phyloP scores from a whole-genome alignment of 2,888 invertebrate genomes.

The Coenonympha arcania region DNA sequence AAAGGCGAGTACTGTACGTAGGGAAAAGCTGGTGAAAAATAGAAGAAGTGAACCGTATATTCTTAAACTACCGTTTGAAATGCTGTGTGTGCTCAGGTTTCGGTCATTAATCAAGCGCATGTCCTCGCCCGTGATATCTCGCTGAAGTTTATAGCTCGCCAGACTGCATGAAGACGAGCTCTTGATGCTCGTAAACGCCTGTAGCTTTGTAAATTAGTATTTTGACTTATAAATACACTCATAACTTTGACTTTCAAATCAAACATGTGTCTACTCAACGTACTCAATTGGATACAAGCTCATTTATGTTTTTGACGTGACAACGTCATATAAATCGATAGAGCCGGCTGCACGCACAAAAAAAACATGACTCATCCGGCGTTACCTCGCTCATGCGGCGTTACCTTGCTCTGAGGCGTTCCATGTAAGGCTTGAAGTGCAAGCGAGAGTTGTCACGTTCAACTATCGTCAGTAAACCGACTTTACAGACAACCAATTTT shows the following conservation, averaged over 20 bases:
- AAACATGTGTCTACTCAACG: background rate
- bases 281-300: too few relatives aligned
- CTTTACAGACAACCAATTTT: too few relatives aligned
- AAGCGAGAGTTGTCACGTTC: too few relatives aligned
- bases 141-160: constrained; percentile 49
- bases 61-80: background rate
- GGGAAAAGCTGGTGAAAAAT: background rate
- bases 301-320: too few relatives aligned
- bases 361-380: too few relatives aligned
- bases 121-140: constrained; percentile 50
- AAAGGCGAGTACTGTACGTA: too few relatives aligned
- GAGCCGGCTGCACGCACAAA: too few relatives aligned
- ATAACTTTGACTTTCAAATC: background rate
- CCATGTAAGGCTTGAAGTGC: too few relatives aligned
- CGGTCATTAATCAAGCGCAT: constrained; percentile 58
- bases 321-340: too few relatives aligned
- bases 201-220: constrained; percentile 45
- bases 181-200: constrained; percentile 46
- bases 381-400: too few relatives aligned
- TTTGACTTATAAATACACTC: constrained; percentile 33
- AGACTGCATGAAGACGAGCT: constrained; percentile 43
- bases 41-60: background rate
- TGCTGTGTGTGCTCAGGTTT: constrained; percentile 35
- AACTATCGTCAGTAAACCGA: too few relatives aligned
- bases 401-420: too few relatives aligned